Evolutionary conservation across 2,888 invertebrate genomes (phyloP), one percentile per base, ranked within the genome.

Genomic region (Ptilodon capucinus): DNA sequence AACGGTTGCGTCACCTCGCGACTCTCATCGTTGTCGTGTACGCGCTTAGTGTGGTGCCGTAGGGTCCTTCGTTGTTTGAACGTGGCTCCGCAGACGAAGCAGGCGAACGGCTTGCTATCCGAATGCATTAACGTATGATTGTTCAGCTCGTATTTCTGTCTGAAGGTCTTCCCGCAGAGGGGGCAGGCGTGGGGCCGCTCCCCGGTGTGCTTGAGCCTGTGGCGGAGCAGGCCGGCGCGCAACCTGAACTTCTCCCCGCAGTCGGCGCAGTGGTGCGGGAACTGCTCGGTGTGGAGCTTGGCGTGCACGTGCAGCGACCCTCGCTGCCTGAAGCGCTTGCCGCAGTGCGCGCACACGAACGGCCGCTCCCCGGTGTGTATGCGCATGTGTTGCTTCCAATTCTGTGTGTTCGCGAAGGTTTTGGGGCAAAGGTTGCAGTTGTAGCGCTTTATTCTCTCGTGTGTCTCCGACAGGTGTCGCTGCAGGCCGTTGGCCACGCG

Each of bases 251-350:
- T 88, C 42, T 93, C 93, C 19, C 91, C 89, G 73, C 94, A 95
- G 54, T 92, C 91, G 0, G 85, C 84, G 75, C 94, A 95, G 16
- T 84, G 81, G 71, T 91, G 91, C 1, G 94, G 93, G 54, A 91
- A 92, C 40, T 79, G 78, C 50, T 92, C 84, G 34, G 85, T 85
- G 74, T 94, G 94, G 4, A 92, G 92, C 38, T 92, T 91, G 43
- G 91, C 85, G 67, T 94, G 94, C 17, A 93, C 93, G 74, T 93
- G 93, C 34, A 94, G 75, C 1, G 94, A 93, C 0, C 94, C 94
- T 65, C 93, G 93, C 68, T 94, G 94, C 46, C 93, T 93, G 79
- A 94, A 94, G 0, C 93, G 72, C 71, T 93, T 93, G 3, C 93
- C 93, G 70, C 94, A 94, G 1, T 89, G 76, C 46, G 92, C 77